phyloP scores from a whole-genome alignment of 1,140 invertebrate genomes.

The Drosophila pseudoobscura region DNA sequence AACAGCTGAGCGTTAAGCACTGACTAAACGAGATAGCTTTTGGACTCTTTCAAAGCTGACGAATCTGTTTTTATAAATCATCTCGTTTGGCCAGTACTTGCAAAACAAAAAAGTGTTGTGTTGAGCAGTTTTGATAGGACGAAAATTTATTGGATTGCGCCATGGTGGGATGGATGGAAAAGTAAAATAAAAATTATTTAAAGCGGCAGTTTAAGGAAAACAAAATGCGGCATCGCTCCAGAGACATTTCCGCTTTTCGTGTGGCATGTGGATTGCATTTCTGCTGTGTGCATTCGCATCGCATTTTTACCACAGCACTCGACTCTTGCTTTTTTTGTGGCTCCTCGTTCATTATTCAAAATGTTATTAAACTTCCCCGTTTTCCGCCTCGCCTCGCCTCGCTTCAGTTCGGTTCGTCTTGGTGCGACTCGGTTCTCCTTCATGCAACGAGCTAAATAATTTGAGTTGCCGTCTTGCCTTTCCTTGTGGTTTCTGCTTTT shows the following conservation, averaged over 20 bases:
- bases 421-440: constrained; percentile 63
- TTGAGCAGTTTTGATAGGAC: constrained; percentile 37
- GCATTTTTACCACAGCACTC: constrained; percentile 50
- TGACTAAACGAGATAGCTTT: too few species aligned
- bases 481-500: constrained; percentile 22
- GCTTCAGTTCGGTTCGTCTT: constrained; percentile 16
- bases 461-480: constrained; percentile 27
- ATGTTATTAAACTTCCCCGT: constrained; percentile 78
- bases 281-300: constrained; percentile 52
- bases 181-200: constrained; percentile 32
- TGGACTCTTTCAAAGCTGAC: too few species aligned
- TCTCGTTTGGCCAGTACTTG: neutral
- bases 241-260: constrained; percentile 75
- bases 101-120: constrained; percentile 19
- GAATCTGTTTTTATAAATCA: too few species aligned
- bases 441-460: constrained; percentile 43
- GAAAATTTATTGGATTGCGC: constrained; percentile 38
- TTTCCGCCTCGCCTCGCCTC: constrained; percentile 33
- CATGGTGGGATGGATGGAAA: neutral
- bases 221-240: constrained; percentile 51
- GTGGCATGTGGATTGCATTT: constrained; percentile 53
- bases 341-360: constrained; percentile 69
- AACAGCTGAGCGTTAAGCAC: constrained; percentile 17
- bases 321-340: constrained; percentile 35
- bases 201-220: constrained; percentile 56